Base-by-base conservation (phyloP, 2,113 vertebrate genomes). In the Ochotona curzoniae region DNA sequence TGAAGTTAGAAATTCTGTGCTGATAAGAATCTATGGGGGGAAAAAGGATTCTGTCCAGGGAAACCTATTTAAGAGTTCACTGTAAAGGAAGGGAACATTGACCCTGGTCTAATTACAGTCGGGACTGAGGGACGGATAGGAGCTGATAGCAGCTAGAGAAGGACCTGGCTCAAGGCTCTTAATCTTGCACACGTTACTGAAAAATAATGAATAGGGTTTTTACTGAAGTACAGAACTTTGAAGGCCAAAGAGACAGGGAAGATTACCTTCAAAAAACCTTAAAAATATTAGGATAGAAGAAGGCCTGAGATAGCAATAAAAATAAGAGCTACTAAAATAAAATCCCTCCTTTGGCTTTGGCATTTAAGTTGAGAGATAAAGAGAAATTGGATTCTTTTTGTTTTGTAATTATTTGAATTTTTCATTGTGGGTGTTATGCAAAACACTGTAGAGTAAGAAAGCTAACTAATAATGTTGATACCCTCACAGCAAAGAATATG, bases 201-300 rank as follows among this genome's bases (percentile, higher is more conserved):
- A 76, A 86, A 91, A 84, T 93, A 90, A 85, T 76, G 71, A 93
- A 67, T 75, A 75, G 75, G 61, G 47, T 44, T 32, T 89, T 93
- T 96, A 92, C 38, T 38, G n/a, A 76, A 81, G 67, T 71, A 83
- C 94, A 94, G 74, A 60, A 86, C 64, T 76, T 54, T 78, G 67
- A 96, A 95, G 60, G 90, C 61, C 92, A 93, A 75, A 94, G 47
- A 63, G 28, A 26, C 86, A 83, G 74, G 30, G 49, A 90, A 89
- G 32, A 80, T 79, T 38, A 92, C 32, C 54, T 89, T 88, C 20
- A 61, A 11, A 47, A 86, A 38, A 63, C 35, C 28, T 90, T 61
- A 28, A 23, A 83, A 80, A 83, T 69, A 21, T 74, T 71, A 88
- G 63, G 64, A 51, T 47, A 74, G 13, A 79, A 51, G 21, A 87